These are phyloP conservation scores for Timema podura DNA, from an alignment of 2,888 invertebrate species.

Conservation along the genomic window DNA sequence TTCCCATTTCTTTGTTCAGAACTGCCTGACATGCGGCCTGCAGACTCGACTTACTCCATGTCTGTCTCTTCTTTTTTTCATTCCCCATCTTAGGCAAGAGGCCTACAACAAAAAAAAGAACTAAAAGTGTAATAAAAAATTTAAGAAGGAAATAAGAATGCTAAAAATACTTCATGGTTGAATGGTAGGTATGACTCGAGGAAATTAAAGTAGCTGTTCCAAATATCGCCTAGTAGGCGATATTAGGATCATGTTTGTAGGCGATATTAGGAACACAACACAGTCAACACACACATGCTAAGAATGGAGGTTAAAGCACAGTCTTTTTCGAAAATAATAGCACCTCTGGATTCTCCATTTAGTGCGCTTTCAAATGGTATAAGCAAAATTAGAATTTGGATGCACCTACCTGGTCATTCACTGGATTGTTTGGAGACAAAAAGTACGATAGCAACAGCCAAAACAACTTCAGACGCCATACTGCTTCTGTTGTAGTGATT, in stretches of 20 bases:
- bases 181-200: not conserved
- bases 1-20: constrained; percentile 15
- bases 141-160: constrained; percentile 4
- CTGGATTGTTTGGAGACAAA: constrained; percentile 12
- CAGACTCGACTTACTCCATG: constrained; percentile 8
- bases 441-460: not conserved
- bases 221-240: constrained; percentile 10
- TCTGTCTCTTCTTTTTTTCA: not conserved
- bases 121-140: not conserved
- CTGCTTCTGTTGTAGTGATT: not conserved
- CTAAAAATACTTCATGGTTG: not conserved
- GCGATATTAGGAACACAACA: constrained; percentile 14
- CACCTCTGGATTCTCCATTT: not conserved
- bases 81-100: not conserved
- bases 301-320: not conserved
- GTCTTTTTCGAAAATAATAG: not conserved
- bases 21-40: not conserved
- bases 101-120: not conserved
- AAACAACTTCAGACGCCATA: not conserved
- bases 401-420: not conserved
- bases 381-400: constrained; percentile 12
- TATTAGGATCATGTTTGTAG: not conserved
- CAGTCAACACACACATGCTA: constrained; percentile 13
- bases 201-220: not conserved
- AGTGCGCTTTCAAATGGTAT: constrained; percentile 6